A percentile compares a stretch with the other conserved stretches of the same genome.
Conservation (phyloP, 2,797 vertebrate genomes). For the Echeneis naucrates region DNA sequence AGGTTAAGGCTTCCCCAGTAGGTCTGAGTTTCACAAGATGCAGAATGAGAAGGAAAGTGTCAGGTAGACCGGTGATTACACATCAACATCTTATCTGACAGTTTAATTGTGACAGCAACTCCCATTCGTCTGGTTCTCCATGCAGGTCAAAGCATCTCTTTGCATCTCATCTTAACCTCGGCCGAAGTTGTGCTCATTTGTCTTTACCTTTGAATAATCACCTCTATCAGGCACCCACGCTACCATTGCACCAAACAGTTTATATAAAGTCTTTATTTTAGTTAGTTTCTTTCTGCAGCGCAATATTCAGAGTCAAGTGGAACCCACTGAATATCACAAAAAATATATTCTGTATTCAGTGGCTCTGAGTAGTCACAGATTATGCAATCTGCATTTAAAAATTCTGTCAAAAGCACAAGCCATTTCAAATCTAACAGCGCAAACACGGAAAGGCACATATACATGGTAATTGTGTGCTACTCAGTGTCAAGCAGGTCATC, state of each 20-base stretch:
- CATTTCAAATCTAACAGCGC: slow-evolving; percentile 41
- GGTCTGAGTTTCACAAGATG: slow-evolving; percentile 20
- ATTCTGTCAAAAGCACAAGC: slow-evolving; percentile 42
- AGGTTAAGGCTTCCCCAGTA: slow-evolving; percentile 18
- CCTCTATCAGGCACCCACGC: slow-evolving; percentile 41
- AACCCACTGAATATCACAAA: slow-evolving; percentile 22
- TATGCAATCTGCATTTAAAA: slow-evolving; percentile 55
- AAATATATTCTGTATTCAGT: slow-evolving; percentile 35
- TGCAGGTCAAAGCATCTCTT: slow-evolving; percentile 28
- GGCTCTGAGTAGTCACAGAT: slow-evolving; percentile 36
- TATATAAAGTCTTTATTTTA: slow-evolving; percentile 40
- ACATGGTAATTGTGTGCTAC: slow-evolving; percentile 67
- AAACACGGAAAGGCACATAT: slow-evolving; percentile 68
- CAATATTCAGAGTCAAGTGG: slow-evolving; percentile 31
- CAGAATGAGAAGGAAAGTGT: slow-evolving; percentile 56
- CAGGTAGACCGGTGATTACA: slow-evolving; percentile 31
- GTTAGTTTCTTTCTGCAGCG: slow-evolving; percentile 35
- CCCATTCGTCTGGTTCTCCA: slow-evolving; percentile 22
- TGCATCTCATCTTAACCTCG: slow-evolving; percentile 41
- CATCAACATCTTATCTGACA: slow-evolving; percentile 41
- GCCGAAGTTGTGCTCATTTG: slow-evolving; percentile 11
- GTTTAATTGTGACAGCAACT: slow-evolving; percentile 36
- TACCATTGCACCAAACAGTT: slow-evolving; percentile 21
- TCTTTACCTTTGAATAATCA: slow-evolving; percentile 40
- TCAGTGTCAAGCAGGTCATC: slow-evolving; percentile 69